Evolutionary conservation across 2,888 invertebrate genomes (phyloP), one percentile per base, ranked within the genome.

Genomic region (Harmothoe impar): DNA sequence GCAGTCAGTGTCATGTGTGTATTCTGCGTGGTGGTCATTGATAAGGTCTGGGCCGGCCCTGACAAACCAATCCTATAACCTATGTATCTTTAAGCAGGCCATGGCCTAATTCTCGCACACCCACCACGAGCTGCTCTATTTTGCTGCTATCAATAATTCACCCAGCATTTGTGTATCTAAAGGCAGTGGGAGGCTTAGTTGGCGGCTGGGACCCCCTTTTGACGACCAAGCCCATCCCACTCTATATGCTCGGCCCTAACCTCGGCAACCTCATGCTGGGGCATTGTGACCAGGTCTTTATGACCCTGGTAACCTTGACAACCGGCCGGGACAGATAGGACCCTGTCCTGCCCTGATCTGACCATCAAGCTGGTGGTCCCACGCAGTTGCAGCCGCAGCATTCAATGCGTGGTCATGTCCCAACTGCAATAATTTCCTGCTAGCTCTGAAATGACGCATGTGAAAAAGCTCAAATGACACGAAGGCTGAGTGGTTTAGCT

Each of bases 21-120:
- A 62, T n/a, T 62, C 62, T 62, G 62, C 62, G 15, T 62, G 20
- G 62, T n/a, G 43, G 43, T n/a, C 62, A n/a, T n/a, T n/a, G 62
- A 62, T 62, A 62, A 62, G 23, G 62, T 62, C 62, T 62, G 62
- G n/a, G 3, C 20, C 3, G 12, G 62, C 20, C 62, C 20, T 5
- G n/a, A 62, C 62, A 62, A 62, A 62, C 62, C 62, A 62, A 62
- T 62, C 62, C 62, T n/a, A 62, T 20, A n/a, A 20, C 15, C 7
- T 62, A 62, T 62, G 62, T 62, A 62, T 62, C 62, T 62, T 62
- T 62, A 62, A 72, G 72, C 29, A 29, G 29, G 7, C 29, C 72
- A 72, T 72, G 29, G 29, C 72, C 72, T 72, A 29, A 72, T 72
- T 72, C 72, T 25, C 29, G 72, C 15, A 29, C 29, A 15, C 72